Percentiles rank a stretch among this genome's conserved stretches.
These are phyloP conservation scores for Anguilla rostrata DNA, from an alignment of 2,113 vertebrate genomes.

Conservation along the genomic window DNA sequence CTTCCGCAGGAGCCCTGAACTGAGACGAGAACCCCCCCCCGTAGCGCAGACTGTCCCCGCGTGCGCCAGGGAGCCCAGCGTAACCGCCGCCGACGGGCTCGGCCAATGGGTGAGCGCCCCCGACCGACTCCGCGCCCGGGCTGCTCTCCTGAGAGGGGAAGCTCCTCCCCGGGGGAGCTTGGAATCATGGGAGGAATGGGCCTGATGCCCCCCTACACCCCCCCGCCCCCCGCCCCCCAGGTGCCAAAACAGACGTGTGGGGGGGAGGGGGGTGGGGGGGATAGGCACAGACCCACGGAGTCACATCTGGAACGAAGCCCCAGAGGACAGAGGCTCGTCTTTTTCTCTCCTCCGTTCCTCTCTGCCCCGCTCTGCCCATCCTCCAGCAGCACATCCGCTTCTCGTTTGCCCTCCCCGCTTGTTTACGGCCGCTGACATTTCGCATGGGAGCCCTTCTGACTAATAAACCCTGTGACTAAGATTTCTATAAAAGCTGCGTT, in stretches of 20 bases:
- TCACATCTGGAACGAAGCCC: background rate
- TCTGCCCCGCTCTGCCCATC: background rate
- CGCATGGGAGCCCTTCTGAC: background rate
- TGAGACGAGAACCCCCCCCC: too few relatives aligned
- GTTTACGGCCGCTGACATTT: background rate
- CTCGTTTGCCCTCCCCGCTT: background rate
- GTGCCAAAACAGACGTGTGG: background rate
- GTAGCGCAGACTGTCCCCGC: too few relatives aligned
- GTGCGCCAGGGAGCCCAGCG: too few relatives aligned
- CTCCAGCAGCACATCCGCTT: background rate
- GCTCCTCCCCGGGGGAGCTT: background rate
- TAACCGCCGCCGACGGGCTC: background rate
- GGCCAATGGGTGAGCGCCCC: background rate
- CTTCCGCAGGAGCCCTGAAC: background rate
- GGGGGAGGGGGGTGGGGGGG: background rate
- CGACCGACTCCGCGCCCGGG: too few relatives aligned
- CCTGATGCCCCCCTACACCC: background rate
- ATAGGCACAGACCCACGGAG: background rate
- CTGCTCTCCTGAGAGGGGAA: background rate
- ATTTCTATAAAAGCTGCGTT: background rate
- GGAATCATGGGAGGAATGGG: background rate
- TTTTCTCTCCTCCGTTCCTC: background rate
- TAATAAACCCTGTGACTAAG: constrained; percentile 18
- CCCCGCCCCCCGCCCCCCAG: background rate
- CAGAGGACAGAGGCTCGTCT: background rate